A percentile compares a stretch with the other conserved stretches of the same genome.
These are phyloP conservation scores for Prosapia bicincta DNA, from an alignment of 2,888 invertebrate genomes.

Conservation along the genomic window DNA sequence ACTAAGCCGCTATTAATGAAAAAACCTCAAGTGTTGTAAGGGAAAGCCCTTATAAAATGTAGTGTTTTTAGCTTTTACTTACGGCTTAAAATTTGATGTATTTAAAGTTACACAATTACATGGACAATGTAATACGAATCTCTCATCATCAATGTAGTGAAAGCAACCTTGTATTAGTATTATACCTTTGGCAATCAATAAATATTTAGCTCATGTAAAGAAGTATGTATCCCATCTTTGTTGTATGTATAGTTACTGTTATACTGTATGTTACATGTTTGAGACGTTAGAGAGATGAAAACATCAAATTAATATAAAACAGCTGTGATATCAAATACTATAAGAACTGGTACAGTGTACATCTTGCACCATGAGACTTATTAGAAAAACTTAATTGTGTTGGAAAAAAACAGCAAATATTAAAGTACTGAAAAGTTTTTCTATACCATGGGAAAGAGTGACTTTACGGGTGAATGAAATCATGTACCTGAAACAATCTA, in stretches of 20 bases:
- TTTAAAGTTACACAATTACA: no score
- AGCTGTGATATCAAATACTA: slow-evolving; percentile 27
- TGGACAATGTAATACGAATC: no score
- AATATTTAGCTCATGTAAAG: not conserved
- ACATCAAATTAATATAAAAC: slow-evolving; percentile 21
- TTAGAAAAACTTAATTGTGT: not conserved
- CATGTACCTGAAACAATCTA: slow-evolving; percentile 21
- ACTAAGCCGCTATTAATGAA: no score
- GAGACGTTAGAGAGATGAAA: slow-evolving; percentile 12
- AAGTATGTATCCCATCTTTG: not conserved
- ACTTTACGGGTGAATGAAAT: slow-evolving; percentile 11
- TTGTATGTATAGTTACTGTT: not conserved
- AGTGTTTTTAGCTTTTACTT: no score
- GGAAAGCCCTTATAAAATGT: no score
- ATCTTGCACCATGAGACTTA: not conserved
- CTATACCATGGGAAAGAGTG: not conserved
- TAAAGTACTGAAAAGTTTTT: not conserved
- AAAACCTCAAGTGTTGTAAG: no score
- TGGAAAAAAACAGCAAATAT: not conserved
- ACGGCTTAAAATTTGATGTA: no score
- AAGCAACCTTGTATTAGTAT: no score
- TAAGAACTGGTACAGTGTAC: slow-evolving; percentile 16
- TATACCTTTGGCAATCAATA: not conserved
- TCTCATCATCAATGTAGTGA: no score
- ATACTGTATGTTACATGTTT: not conserved